Evolutionary conservation across 2,797 vertebrate genomes (phyloP).

Genomic region (Meriones psammophilus): DNA sequence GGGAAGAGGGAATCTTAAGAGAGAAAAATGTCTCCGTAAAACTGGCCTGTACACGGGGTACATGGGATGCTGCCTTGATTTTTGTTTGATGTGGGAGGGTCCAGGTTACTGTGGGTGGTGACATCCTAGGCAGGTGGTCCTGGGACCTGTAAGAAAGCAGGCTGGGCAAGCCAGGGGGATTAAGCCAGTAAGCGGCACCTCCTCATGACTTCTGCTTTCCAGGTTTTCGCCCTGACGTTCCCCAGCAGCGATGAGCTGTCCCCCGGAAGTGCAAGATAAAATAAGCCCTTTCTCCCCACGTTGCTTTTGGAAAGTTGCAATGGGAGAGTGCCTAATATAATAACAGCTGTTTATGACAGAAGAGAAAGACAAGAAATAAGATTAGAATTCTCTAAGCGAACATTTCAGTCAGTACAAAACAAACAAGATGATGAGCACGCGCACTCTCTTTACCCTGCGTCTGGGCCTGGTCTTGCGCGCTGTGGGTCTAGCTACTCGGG

Average conservation of each 20-base stretch:
- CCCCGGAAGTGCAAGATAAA: not conserved
- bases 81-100: not conserved
- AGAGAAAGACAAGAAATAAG: constrained; percentile 15
- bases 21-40: not conserved
- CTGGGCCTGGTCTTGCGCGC: not conserved
- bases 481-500: not conserved
- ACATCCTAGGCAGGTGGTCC: not conserved
- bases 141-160: not conserved
- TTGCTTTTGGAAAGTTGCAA: not conserved
- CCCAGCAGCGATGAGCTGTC: too few species aligned
- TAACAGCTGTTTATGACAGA: not conserved
- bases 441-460: not conserved
- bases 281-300: not conserved
- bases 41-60: not conserved
- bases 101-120: not conserved
- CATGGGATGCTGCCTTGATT: not conserved
- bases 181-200: not conserved
- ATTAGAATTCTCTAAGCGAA: constrained; percentile 13
- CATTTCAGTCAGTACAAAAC: constrained; percentile 14
- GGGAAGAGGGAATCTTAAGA: not conserved
- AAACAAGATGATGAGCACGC: not conserved
- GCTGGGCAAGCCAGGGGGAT: not conserved
- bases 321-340: not conserved
- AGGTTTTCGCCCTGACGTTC: not conserved
- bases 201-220: not conserved